Conservation (phyloP, 2,113 vertebrate species). For the Xyliphius kryptos region DNA sequence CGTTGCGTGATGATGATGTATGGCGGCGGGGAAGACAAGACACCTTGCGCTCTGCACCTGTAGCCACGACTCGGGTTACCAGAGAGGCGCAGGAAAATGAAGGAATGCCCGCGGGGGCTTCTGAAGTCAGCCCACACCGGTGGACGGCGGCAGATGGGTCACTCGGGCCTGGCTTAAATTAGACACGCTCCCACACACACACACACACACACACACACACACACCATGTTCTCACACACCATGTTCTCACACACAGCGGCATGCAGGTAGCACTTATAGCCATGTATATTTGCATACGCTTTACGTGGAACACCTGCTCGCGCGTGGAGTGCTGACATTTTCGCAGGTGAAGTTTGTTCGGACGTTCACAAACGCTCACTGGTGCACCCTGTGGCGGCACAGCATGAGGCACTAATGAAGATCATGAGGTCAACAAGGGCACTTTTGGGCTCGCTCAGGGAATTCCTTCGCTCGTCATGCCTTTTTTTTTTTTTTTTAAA, state of each 20-base stretch:
- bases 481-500: no score
- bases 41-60: slow-evolving; percentile 71
- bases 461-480: background rate
- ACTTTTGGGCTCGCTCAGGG: background rate
- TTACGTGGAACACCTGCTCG: slow-evolving; percentile 27
- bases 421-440: slow-evolving; percentile 9
- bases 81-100: slow-evolving; percentile 21
- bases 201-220: slow-evolving; percentile 25
- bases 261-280: slow-evolving; percentile 26
- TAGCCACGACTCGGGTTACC: slow-evolving; percentile 50
- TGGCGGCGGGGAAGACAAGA: slow-evolving; percentile 31
- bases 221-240: slow-evolving; percentile 31
- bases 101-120: slow-evolving; percentile 44
- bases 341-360: slow-evolving; percentile 27
- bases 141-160: slow-evolving; percentile 45
- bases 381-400: slow-evolving; percentile 15
- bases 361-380: slow-evolving; percentile 10
- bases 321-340: slow-evolving; percentile 3
- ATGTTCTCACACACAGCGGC: slow-evolving; percentile 28
- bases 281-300: slow-evolving; percentile 30
- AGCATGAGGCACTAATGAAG: slow-evolving; percentile 19
- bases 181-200: slow-evolving; percentile 33
- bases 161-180: slow-evolving; percentile 42
- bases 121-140: slow-evolving; percentile 33
- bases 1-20: slow-evolving; percentile 40